Evolutionary conservation across 1,140 invertebrate species (phyloP).

Genomic region (Drosophila elegans): DNA sequence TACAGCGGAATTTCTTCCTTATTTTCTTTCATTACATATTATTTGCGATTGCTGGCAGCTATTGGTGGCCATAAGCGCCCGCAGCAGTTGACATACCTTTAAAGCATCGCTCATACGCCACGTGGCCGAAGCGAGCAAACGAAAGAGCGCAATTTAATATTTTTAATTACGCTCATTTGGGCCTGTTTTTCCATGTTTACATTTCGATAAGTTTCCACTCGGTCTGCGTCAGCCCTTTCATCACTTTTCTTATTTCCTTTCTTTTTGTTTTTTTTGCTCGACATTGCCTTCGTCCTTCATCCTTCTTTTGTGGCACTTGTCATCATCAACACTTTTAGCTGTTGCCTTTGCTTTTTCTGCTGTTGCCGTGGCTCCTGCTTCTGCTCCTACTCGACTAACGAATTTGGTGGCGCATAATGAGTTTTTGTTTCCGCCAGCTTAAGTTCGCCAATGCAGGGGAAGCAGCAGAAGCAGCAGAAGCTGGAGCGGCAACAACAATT

Average conservation of each 20-base stretch:
- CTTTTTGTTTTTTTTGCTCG: not conserved
- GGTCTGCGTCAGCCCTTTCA: constrained; percentile 43
- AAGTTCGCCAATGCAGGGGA: constrained; percentile 52
- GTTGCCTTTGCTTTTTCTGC: constrained; percentile 12
- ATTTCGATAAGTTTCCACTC: constrained; percentile 74
- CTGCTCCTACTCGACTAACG: constrained; percentile 47
- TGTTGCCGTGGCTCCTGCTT: not conserved
- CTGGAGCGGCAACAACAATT: constrained; percentile 61
- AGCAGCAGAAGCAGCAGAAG: constrained; percentile 14
- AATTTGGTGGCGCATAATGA: constrained; percentile 78
- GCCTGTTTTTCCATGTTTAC: constrained; percentile 69
- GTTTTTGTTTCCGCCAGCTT: constrained; percentile 82
- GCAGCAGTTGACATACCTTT: constrained; percentile 46
- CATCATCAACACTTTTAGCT: constrained; percentile 61
- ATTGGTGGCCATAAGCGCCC: constrained; percentile 29
- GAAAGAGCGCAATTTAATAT: constrained; percentile 50
- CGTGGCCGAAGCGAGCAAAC: constrained; percentile 12
- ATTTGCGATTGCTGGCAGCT: constrained; percentile 46
- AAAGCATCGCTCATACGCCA: constrained; percentile 55
- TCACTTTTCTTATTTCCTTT: constrained; percentile 30
- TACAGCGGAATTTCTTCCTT: constrained; percentile 67
- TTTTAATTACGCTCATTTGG: constrained; percentile 75
- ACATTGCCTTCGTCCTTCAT: constrained; percentile 13
- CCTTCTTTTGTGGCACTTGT: constrained; percentile 33
- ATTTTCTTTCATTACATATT: constrained; percentile 42